Evolutionary conservation across 2,888 invertebrate genomes (phyloP).

Genomic region (Orthosia gracilis): DNA sequence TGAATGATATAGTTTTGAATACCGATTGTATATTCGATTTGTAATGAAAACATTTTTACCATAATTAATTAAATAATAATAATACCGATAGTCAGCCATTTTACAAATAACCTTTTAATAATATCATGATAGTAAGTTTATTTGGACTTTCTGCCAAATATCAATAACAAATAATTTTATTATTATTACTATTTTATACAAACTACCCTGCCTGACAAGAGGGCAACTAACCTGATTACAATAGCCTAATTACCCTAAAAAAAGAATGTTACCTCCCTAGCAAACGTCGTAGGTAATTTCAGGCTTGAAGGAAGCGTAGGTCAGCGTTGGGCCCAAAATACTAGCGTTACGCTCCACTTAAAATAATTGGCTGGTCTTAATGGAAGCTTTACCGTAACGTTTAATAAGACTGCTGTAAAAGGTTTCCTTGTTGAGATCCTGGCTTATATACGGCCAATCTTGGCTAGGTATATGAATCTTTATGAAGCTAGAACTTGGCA

Average conservation of each 20-base stretch:
- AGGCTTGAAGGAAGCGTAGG: conserved; percentile 38
- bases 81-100: too few relatives aligned
- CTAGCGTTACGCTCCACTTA: conserved; percentile 48
- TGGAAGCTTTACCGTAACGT: conserved; percentile 35
- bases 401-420: conserved; percentile 37
- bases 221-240: not conserved
- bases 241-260: conserved; percentile 2
- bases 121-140: too few relatives aligned
- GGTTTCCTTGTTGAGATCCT: conserved; percentile 10
- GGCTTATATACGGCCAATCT: not conserved
- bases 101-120: too few relatives aligned
- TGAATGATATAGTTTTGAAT: not conserved
- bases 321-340: conserved; percentile 36
- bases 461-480: not conserved
- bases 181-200: not conserved
- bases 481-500: too few relatives aligned
- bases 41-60: not conserved
- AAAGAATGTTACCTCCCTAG: not conserved
- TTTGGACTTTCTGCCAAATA: too few relatives aligned
- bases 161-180: too few relatives aligned
- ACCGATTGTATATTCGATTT: not conserved
- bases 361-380: conserved; percentile 54
- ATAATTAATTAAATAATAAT: too few relatives aligned
- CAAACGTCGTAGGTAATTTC: conserved; percentile 42
- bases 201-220: not conserved